Evolutionary conservation across 2,888 invertebrate species (phyloP), one percentile per base, ranked within the genome.

Genomic region (Metellina segmentata): DNA sequence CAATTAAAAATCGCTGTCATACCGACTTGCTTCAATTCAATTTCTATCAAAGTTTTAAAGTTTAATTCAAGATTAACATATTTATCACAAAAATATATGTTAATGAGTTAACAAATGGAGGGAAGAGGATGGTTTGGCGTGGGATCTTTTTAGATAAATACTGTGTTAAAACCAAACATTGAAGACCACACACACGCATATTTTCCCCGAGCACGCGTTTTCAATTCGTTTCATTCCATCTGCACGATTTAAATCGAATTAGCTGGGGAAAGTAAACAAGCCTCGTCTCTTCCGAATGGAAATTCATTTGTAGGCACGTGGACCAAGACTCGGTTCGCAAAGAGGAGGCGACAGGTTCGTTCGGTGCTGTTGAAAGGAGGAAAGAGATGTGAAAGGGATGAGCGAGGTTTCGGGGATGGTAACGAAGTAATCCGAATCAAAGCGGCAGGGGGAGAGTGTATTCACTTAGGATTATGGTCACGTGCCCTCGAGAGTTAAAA

Each of bases 401-500:
- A 34, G 34, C 34, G 1, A 34, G 34, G 34, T 34, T 34, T 34
- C 4, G 34, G 34, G 34, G 34, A 61, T 16, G 61, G 13, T 61
- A 16, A 61, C 16, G 61, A 61, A 11, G 16, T 61, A 61, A 61
- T 61, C 61, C 61, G 61, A 61, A 61, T 61, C 13, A 16, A 61
- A 61, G 61, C 16, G 16, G 11, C 9, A 16, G 78, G 7, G 11
- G 78, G 52, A 8, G n/a, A n/a, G 51, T 51, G 51, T n/a, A 52
- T 78, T 52, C 78, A n/a, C 52, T 52, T 16, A 48, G 16, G 53
- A 77, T 51, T n/a, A 77, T 20, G 61, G 13, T 69, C 81, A 69
- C 69, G 81, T 19, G 79, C 48, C 69, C 19, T 69, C 19, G 34
- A 81, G 34, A 79, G 49, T 52, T 52, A 52, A 19, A 20, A 11